These are phyloP conservation scores for Heliconius cydno DNA, from an alignment of 2,888 invertebrate species.

Conservation along the genomic window DNA sequence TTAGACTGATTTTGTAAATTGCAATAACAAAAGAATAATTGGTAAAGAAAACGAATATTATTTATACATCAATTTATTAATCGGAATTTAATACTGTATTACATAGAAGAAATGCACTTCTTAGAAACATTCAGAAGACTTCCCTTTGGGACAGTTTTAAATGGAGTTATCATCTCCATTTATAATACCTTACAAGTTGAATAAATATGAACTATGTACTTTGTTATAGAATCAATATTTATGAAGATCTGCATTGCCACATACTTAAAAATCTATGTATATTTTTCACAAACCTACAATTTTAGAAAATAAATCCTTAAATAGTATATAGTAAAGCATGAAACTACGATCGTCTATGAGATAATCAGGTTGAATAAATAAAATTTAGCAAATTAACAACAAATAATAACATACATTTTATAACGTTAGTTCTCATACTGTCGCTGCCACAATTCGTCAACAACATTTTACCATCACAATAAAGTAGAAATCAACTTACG, in stretches of 20 bases:
- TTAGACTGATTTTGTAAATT: background rate
- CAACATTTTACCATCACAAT: constrained; percentile 80
- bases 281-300: constrained; percentile 79
- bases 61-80: constrained; percentile 83
- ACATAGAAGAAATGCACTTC: constrained; percentile 96
- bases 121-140: constrained; percentile 95
- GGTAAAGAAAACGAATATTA: constrained; percentile 33
- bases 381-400: constrained; percentile 82
- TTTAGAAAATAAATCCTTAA: constrained; percentile 75
- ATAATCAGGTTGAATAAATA: constrained; percentile 76
- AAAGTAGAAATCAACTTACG: constrained; percentile 73
- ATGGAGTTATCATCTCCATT: constrained; percentile 70
- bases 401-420: constrained; percentile 71
- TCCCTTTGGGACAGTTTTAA: constrained; percentile 82
- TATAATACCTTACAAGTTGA: constrained; percentile 65
- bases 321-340: constrained; percentile 69
- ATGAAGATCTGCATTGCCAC: constrained; percentile 84
- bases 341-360: constrained; percentile 75
- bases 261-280: constrained; percentile 83
- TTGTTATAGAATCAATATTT: constrained; percentile 72
- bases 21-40: background rate
- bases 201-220: constrained; percentile 75
- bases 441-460: constrained; percentile 82
- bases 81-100: constrained; percentile 93
- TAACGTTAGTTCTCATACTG: constrained; percentile 68